phyloP scores from a whole-genome alignment of 2,113 vertebrate genomes.

The Ancistrus triradiatus region DNA sequence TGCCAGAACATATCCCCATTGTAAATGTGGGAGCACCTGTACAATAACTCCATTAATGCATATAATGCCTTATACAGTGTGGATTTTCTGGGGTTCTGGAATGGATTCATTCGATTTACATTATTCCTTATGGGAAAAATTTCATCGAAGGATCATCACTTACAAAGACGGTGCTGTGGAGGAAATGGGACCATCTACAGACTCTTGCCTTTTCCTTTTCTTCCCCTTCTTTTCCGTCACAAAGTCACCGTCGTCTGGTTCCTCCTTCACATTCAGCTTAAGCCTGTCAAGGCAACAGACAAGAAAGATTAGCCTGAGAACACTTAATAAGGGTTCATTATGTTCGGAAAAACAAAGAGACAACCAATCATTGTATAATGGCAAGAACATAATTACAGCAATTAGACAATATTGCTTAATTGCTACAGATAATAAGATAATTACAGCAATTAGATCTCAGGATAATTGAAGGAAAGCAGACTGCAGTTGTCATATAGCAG shows the following conservation, averaged over 20 bases:
- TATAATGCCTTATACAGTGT: too few relatives aligned
- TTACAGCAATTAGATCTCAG: conserved; percentile 53
- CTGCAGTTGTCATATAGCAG: conserved; percentile 46
- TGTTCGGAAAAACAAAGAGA: conserved; percentile 20
- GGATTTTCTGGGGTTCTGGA: too few relatives aligned
- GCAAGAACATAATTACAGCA: conserved; percentile 57
- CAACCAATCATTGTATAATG: conserved; percentile 53
- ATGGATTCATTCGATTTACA: too few relatives aligned
- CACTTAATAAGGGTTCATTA: conserved; percentile 19
- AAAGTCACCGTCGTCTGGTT: conserved; percentile 51
- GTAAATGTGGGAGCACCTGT: too few relatives aligned
- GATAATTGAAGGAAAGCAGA: conserved; percentile 47
- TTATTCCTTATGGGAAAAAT: too few relatives aligned
- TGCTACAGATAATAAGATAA: conserved; percentile 54
- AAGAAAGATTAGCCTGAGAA: not conserved
- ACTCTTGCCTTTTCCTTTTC: conserved; percentile 61
- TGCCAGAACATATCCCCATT: too few relatives aligned
- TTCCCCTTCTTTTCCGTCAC: conserved; percentile 48
- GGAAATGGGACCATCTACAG: not conserved
- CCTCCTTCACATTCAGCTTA: conserved; percentile 45
- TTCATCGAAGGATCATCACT: too few relatives aligned
- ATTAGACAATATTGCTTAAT: conserved; percentile 53
- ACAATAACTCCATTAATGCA: too few relatives aligned
- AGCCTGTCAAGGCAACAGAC: not conserved
- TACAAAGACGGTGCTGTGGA: conserved; percentile 27